A percentile compares a stretch with the other conserved stretches of the same genome.
Conservation (phyloP, 2,888 invertebrate genomes). For the Eudasyphora cyanicolor region DNA sequence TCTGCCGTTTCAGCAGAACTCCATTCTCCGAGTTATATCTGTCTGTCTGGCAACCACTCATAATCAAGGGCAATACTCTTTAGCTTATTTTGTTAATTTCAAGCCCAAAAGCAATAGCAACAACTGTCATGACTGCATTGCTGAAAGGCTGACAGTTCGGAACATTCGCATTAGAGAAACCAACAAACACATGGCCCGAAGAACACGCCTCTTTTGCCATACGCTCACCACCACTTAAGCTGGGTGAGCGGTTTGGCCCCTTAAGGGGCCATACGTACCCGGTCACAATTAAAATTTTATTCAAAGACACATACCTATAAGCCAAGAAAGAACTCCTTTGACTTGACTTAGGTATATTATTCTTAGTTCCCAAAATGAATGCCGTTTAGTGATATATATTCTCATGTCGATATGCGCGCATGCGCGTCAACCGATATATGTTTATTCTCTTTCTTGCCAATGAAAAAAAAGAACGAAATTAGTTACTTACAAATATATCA, state of each 20-base stretch:
- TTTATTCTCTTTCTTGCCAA: not conserved
- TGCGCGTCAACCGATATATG: not conserved
- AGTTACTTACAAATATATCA: slow-evolving; percentile 57
- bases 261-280: slow-evolving; percentile 5
- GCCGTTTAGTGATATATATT: not conserved
- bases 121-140: not conserved
- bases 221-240: not conserved
- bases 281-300: slow-evolving; percentile 2
- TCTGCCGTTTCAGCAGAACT: too few relatives aligned
- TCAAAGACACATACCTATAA: not conserved
- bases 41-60: not conserved
- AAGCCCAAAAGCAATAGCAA: too few relatives aligned
- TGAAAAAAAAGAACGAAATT: too few relatives aligned
- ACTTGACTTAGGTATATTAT: not conserved
- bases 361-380: not conserved
- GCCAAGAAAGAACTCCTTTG: too few relatives aligned
- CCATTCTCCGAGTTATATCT: not conserved
- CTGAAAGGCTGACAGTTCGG: not conserved
- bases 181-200: too few relatives aligned
- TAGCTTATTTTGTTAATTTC: not conserved
- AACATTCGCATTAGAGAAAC: not conserved
- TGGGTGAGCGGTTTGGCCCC: not conserved
- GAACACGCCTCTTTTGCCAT: not conserved
- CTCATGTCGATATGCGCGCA: not conserved
- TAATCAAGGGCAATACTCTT: slow-evolving; percentile 58